Evolutionary conservation across 2,888 invertebrate species (phyloP).

Genomic region (Stenurella melanura): DNA sequence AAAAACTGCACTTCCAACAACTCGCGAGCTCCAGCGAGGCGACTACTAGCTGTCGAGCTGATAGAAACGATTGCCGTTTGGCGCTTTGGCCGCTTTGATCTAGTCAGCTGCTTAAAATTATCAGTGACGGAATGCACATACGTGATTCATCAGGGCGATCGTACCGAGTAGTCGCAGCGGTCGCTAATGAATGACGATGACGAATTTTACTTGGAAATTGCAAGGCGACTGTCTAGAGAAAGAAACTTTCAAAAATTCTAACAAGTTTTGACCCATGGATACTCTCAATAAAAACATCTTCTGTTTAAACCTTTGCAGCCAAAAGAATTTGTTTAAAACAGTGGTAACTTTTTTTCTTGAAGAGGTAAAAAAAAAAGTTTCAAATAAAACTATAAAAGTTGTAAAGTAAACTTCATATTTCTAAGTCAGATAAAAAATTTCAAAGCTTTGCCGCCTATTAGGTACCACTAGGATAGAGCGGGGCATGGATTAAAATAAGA

Average conservation of each 20-base stretch:
- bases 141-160: constrained; percentile 10
- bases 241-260: neutral
- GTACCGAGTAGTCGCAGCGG: too few relatives aligned
- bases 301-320: too few relatives aligned
- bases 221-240: neutral
- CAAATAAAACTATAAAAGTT: too few relatives aligned
- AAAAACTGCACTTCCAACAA: constrained; percentile 8
- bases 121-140: constrained; percentile 14
- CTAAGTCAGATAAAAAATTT: too few relatives aligned
- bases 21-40: neutral
- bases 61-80: neutral
- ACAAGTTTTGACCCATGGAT: neutral
- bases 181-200: neutral
- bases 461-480: too few relatives aligned
- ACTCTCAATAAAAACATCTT: too few relatives aligned
- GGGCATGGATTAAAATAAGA: too few relatives aligned
- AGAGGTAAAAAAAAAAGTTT: too few relatives aligned
- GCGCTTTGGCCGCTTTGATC: constrained; percentile 8
- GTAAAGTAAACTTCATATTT: too few relatives aligned
- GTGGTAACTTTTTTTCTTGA: too few relatives aligned
- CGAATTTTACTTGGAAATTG: constrained; percentile 5
- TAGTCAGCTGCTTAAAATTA: constrained; percentile 29
- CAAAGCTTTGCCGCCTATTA: too few relatives aligned
- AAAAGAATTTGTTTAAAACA: too few relatives aligned
- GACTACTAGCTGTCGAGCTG: neutral